A percentile compares a stretch with the other conserved stretches of the same genome.
Conservation (phyloP, 2,797 vertebrate species). For the Chlorospingus semifuscus region DNA sequence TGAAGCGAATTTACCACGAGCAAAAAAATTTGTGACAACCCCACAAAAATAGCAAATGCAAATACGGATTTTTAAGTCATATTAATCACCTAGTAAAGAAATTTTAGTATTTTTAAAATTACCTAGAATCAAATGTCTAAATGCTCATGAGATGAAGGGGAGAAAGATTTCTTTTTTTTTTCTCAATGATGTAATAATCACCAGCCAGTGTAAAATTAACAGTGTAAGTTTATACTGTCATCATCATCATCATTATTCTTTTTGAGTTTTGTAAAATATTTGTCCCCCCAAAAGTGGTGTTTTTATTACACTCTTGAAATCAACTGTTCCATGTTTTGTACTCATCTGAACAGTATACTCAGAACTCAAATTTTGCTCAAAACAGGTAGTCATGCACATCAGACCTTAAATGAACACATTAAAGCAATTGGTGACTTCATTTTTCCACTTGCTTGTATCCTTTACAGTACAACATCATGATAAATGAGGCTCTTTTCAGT, state of each 20-base stretch:
- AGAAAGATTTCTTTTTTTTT: background rate
- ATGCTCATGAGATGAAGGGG: background rate
- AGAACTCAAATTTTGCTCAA: background rate
- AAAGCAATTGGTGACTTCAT: background rate
- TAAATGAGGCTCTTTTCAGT: background rate
- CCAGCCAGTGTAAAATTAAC: background rate
- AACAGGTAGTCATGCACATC: background rate
- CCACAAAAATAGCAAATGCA: background rate
- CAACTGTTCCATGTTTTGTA: background rate
- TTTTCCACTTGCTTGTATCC: background rate
- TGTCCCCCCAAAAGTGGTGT: fast-evolving
- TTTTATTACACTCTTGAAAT: background rate
- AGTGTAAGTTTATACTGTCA: background rate
- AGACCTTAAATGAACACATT: background rate
- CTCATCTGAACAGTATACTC: background rate
- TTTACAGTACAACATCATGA: background rate
- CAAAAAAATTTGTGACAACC: background rate
- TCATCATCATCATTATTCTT: background rate
- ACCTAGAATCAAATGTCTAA: background rate
- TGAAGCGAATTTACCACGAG: background rate
- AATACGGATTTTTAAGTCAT: background rate
- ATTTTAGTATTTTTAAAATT: background rate
- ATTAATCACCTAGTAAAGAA: background rate
- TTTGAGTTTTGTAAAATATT: background rate
- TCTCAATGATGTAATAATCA: background rate